Evolutionary conservation across 1,140 invertebrate species (phyloP), one percentile per base, ranked within the genome.

Genomic region (Heliothis virescens): DNA sequence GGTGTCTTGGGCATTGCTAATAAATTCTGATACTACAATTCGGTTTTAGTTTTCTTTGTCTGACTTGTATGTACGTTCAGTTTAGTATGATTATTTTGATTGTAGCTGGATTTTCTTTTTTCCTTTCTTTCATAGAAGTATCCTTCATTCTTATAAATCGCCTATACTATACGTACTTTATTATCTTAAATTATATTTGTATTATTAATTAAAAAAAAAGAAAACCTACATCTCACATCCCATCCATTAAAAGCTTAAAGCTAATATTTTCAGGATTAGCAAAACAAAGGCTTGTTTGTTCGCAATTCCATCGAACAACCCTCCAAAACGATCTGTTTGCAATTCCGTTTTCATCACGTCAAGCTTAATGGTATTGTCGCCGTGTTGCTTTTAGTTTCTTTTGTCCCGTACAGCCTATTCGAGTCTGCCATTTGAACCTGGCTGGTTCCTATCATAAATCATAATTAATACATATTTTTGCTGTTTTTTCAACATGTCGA

Each of bases 341-440:
- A 53, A 69, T 67, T 69, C 60, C 15, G 67, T 71, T 71, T 71
- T 29, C 67, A 53, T 71, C 67, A 21, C 41, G 11, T 26, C 41
- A 18, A 18, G 47, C 16, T 12, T 67, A 7, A 29, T 50, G 62
- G n/a, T 47, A 57, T 60, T n/a, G 60, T 5, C 63, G 34, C 41
- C 41, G 13, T 67, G n/a, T 48, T 48, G 16, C n/a, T n/a, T 11
- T 21, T 13, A 48, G 41, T 67, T n/a, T 21, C n/a, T 48, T 16
- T 47, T 1, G 21, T 15, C 26, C 12, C 3, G 59, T 26, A 3
- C 59, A 4, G 29, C n/a, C 15, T 41, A 41, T 41, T 41, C 34
- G 34, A 41, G 34, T 41, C 34, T 41, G 5, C 34, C 34, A 41
- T 41, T 41, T 41, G 34, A 41, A 41, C 34, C 34, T 41, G 34